Conservation (phyloP, 2,888 invertebrate species). For the Tryphoninae sp. region DNA sequence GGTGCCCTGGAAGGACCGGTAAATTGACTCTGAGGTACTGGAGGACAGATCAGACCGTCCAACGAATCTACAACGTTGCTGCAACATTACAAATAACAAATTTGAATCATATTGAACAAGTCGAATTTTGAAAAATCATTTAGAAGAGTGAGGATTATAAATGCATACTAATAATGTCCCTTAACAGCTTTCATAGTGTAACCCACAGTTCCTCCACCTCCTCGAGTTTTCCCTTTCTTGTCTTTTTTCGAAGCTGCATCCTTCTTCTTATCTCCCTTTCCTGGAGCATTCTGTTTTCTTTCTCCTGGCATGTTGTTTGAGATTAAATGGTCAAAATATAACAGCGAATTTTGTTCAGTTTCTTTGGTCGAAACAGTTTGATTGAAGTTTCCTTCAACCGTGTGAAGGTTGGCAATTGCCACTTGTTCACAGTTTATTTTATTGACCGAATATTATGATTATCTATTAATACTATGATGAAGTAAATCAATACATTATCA, state of each 20-base stretch:
- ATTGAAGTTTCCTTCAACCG: conserved; percentile 27
- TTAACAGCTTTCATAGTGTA: conserved; percentile 51
- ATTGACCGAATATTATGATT: not conserved
- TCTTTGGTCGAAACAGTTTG: conserved; percentile 44
- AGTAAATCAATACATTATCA: not conserved
- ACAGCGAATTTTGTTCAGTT: conserved; percentile 40
- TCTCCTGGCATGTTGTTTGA: conserved; percentile 48
- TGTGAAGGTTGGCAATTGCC: conserved; percentile 28
- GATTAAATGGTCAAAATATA: not conserved
- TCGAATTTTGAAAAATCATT: not conserved
- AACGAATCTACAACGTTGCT: conserved; percentile 63
- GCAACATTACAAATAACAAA: conserved; percentile 24
- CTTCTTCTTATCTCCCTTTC: conserved; percentile 20
- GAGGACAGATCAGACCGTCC: conserved; percentile 59
- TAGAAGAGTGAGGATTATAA: not conserved
- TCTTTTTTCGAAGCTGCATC: not conserved
- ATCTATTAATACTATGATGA: not conserved
- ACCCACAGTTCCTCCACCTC: conserved; percentile 60
- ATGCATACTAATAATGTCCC: conserved; percentile 61
- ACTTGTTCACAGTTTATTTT: conserved; percentile 17
- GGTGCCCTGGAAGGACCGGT: conserved; percentile 52
- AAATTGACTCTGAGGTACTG: conserved; percentile 49
- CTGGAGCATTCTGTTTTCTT: conserved; percentile 20
- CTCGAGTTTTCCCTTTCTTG: conserved; percentile 38
- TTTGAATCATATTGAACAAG: too few relatives aligned